Base-by-base conservation (phyloP, 2,888 invertebrate species). In the Xestia sexstrigata region DNA sequence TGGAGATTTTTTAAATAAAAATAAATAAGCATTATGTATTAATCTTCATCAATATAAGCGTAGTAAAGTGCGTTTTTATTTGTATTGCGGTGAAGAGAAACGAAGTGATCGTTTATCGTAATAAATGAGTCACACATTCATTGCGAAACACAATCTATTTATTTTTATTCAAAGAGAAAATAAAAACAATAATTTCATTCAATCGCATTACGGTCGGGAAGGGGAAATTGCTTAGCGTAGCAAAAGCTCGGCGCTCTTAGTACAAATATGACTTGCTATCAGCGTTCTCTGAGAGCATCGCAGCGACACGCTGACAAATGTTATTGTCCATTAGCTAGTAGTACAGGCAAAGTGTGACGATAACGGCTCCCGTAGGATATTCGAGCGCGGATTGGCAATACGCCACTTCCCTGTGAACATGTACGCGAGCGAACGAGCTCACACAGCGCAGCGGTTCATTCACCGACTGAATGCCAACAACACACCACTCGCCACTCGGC, bases 321-420 rank as follows among this genome's bases (percentile, higher is more conserved):
- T 89, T 89, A 92, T 89, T 89, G 89, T 90, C 89, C 89, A 92
- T 92, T 91, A 91, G 88, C 81, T 84, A 83, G 85, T 89, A 87
- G 88, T 86, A 89, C 89, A 89, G 85, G 89, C 89, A 88, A 85
- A 90, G 87, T 89, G 89, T 90, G 87, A 86, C 89, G 90, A 91
- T 92, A 93, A 91, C 91, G 85, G 85, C 82, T 87, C 91, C 89
- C 89, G 88, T 87, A 90, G 92, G 92, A 91, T 88, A 90, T 89
- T 86, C 84, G 79, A 89, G 89, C 87, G 83, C 82, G 84, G 88
- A 91, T 93, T 95, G 95, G 95, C 95, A 95, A 88, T 82, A 87
- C 87, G 94, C 95, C 95, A 94, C 93, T 89, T 90, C 89, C 87
- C 89, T 89, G 90, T 91, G 89, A 87, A 82, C 79, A 78, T 78